phyloP scores from a whole-genome alignment of 2,888 invertebrate genomes.

The Meghimatium bilineatum region DNA sequence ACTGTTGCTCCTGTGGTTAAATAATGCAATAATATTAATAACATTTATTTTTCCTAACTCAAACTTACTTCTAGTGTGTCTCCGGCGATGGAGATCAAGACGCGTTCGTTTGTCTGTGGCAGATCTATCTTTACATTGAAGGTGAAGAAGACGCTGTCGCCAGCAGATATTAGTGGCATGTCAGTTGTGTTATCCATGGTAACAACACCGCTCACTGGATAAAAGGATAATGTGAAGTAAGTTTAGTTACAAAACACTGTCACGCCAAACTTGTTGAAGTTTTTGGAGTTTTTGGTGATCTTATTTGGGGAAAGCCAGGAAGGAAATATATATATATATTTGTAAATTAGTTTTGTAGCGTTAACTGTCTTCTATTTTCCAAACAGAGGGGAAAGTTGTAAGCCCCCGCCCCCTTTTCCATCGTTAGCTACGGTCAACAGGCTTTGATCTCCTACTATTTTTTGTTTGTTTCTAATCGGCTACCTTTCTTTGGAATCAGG shows the following conservation, averaged over 20 bases:
- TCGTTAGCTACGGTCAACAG: too few species aligned
- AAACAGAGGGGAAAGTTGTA: too few species aligned
- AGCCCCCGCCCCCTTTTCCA: too few species aligned
- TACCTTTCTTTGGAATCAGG: too few species aligned
- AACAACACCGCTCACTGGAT: conserved; percentile 5
- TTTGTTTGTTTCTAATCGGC: too few species aligned
- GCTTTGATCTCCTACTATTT: too few species aligned
- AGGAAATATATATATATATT: too few species aligned
- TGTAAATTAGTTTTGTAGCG: too few species aligned
- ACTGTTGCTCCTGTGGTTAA: too few species aligned
- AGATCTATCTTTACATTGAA: not conserved
- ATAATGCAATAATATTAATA: not conserved
- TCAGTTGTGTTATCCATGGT: conserved; percentile 23
- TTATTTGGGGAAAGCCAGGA: not conserved
- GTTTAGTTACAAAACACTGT: not conserved
- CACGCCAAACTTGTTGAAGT: not conserved
- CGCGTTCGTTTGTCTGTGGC: not conserved
- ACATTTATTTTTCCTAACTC: not conserved
- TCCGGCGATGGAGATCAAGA: conserved; percentile 18
- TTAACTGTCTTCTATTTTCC: too few species aligned
- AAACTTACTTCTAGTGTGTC: conserved; percentile 36
- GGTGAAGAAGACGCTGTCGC: conserved; percentile 8
- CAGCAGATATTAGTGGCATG: not conserved
- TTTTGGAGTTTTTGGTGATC: not conserved
- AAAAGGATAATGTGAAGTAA: not conserved